Percentiles rank a stretch among this genome's conserved stretches.
Evolutionary conservation across 2,888 invertebrate genomes (phyloP).

Genomic region (Epinotia nisella): DNA sequence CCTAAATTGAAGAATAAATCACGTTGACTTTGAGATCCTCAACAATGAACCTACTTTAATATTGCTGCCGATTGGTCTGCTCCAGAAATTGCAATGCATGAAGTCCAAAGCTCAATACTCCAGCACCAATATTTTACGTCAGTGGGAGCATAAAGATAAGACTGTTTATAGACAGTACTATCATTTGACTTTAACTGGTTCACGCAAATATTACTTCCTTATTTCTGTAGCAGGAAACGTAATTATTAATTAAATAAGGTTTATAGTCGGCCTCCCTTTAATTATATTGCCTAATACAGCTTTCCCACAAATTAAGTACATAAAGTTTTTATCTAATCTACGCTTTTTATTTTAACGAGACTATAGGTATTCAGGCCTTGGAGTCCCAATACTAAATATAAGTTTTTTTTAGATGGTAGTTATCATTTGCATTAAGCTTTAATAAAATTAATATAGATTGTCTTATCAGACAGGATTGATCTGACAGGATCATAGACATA

Average conservation of each 20-base stretch:
- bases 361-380: too few relatives aligned
- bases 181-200: constrained; percentile 3
- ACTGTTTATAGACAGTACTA: constrained; percentile 21
- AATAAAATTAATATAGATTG: too few relatives aligned
- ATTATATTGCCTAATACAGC: background rate
- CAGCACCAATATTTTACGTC: background rate
- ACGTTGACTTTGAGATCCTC: too few relatives aligned
- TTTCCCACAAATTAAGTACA: background rate
- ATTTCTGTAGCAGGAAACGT: background rate
- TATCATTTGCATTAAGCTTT: too few relatives aligned
- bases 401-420: too few relatives aligned
- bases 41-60: too few relatives aligned
- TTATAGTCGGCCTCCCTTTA: background rate
- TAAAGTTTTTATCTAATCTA: too few relatives aligned
- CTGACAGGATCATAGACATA: too few relatives aligned
- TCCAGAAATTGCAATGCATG: background rate
- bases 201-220: constrained; percentile 2
- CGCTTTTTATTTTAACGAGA: too few relatives aligned
- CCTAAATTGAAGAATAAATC: too few relatives aligned
- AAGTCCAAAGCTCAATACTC: constrained; percentile 6
- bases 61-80: background rate
- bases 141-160: constrained; percentile 4
- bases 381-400: too few relatives aligned
- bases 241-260: background rate
- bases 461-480: too few relatives aligned